A percentile compares a stretch with the other conserved stretches of the same genome.
Conservation (phyloP, 2,888 invertebrate genomes). For the Strigamia crassipes region DNA sequence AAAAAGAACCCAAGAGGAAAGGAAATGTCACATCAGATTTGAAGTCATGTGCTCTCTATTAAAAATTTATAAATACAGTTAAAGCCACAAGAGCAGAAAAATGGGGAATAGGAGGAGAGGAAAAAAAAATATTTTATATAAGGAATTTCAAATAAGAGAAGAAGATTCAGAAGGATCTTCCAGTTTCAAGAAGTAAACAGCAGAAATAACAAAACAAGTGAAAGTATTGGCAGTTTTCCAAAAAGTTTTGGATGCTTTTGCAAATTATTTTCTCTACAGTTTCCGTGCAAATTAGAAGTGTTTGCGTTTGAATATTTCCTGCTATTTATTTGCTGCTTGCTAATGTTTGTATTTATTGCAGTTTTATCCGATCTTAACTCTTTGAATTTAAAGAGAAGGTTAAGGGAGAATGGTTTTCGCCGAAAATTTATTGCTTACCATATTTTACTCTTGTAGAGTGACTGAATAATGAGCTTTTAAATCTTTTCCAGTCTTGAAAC, state of each 20-base stretch:
- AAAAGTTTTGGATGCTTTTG: neutral
- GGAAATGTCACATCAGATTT: slow-evolving; percentile 13
- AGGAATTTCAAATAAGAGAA: slow-evolving; percentile 2
- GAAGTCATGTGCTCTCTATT: slow-evolving; percentile 25
- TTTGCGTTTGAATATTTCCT: slow-evolving; percentile 5
- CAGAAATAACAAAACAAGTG: slow-evolving; percentile 26
- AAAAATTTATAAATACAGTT: slow-evolving; percentile 27
- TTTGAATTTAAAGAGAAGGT: slow-evolving; percentile 8
- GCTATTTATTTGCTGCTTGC: neutral
- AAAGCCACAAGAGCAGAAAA: slow-evolving; percentile 14
- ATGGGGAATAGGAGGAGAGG: neutral
- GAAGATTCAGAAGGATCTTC: slow-evolving; percentile 12
- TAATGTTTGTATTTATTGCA: neutral
- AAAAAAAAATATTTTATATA: neutral
- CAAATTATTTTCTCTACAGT: slow-evolving; percentile 3
- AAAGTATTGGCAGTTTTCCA: slow-evolving; percentile 8
- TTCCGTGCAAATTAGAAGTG: neutral
- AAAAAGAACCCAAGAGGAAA: slow-evolving; percentile 13
- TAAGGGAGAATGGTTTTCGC: slow-evolving; percentile 4
- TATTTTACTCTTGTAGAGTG: slow-evolving; percentile 7
- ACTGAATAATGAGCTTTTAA: slow-evolving; percentile 30
- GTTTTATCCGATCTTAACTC: slow-evolving; percentile 13
- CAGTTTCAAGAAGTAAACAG: neutral
- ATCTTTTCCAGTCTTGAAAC: slow-evolving; percentile 20
- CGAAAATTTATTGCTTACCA: neutral